Percentiles rank a stretch among this genome's conserved stretches.
These are phyloP conservation scores for Peromyscus leucopus DNA, from an alignment of 2,113 vertebrate genomes.

Conservation along the genomic window DNA sequence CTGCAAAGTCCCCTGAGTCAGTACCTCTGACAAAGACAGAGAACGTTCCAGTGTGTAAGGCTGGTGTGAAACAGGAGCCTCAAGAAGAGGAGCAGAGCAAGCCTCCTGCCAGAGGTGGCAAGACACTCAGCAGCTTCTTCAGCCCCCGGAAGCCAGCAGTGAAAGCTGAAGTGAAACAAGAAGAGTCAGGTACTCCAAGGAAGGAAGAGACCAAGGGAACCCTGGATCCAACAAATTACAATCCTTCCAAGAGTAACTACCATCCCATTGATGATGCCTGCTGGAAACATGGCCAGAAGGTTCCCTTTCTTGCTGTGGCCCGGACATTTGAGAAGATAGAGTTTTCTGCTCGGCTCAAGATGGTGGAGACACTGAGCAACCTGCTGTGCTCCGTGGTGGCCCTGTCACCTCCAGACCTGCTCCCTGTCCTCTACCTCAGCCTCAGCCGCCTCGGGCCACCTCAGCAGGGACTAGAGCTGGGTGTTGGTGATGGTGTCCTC, in stretches of 20 bases:
- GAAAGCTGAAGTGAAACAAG: constrained; percentile 55
- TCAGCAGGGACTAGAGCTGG: constrained; percentile 93
- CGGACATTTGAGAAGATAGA: constrained; percentile 95
- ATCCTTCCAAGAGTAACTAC: constrained; percentile 90
- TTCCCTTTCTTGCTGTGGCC: constrained; percentile 94
- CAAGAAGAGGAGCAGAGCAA: constrained; percentile 71
- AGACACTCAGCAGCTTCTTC: constrained; percentile 91
- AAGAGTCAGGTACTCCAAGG: not conserved
- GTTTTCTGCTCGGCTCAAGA: constrained; percentile 93
- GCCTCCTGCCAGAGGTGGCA: constrained; percentile 79
- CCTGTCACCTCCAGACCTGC: constrained; percentile 89
- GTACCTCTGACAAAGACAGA: not conserved
- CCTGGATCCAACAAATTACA: constrained; percentile 84
- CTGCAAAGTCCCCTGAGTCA: not conserved
- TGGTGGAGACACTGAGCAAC: constrained; percentile 94
- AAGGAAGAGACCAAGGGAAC: constrained; percentile 29
- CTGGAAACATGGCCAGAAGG: constrained; percentile 91
- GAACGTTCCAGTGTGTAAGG: not conserved
- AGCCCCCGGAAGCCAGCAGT: constrained; percentile 88
- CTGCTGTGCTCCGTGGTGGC: constrained; percentile 92
- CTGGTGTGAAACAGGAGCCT: constrained; percentile 35
- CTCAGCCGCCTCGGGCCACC: constrained; percentile 93
- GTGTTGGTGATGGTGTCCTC: constrained; percentile 91
- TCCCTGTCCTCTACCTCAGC: constrained; percentile 93
- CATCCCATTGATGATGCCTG: constrained; percentile 92